These are phyloP conservation scores for Diloba caeruleocephala DNA, from an alignment of 2,888 invertebrate species.

Conservation along the genomic window DNA sequence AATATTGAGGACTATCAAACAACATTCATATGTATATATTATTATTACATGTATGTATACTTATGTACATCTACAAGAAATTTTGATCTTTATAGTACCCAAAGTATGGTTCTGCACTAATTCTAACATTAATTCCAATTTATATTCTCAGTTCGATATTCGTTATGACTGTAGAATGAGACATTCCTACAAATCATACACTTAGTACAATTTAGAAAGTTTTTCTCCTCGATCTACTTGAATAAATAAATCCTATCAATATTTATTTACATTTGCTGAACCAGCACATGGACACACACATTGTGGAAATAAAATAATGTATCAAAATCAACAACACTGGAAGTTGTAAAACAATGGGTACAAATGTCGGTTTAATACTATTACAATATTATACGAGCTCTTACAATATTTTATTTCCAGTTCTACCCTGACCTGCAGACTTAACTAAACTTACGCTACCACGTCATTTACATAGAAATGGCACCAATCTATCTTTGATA, in stretches of 20 bases:
- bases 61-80: constrained; percentile 87
- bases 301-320: constrained; percentile 83
- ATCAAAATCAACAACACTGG: constrained; percentile 75
- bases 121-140: constrained; percentile 79
- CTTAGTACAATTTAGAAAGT: constrained; percentile 70
- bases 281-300: constrained; percentile 88
- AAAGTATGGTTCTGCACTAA: constrained; percentile 86
- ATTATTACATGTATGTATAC: constrained; percentile 84
- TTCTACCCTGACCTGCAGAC: constrained; percentile 88
- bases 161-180: constrained; percentile 72
- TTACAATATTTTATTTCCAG: constrained; percentile 86
- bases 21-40: constrained; percentile 88
- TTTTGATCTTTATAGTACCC: constrained; percentile 83
- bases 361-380: constrained; percentile 74
- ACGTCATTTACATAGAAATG: constrained; percentile 87
- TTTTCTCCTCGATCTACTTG: constrained; percentile 73
- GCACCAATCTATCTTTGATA: constrained; percentile 90
- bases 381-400: constrained; percentile 68
- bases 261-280: constrained; percentile 86
- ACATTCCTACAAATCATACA: constrained; percentile 73
- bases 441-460: constrained; percentile 88
- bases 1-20: constrained; percentile 89
- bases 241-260: constrained; percentile 86
- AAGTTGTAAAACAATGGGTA: constrained; percentile 72
- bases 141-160: constrained; percentile 81